Percentiles rank a stretch among this genome's conserved stretches.
Evolutionary conservation across 2,113 vertebrate species (phyloP).

Genomic region (Phalacrocorax brasilianus): DNA sequence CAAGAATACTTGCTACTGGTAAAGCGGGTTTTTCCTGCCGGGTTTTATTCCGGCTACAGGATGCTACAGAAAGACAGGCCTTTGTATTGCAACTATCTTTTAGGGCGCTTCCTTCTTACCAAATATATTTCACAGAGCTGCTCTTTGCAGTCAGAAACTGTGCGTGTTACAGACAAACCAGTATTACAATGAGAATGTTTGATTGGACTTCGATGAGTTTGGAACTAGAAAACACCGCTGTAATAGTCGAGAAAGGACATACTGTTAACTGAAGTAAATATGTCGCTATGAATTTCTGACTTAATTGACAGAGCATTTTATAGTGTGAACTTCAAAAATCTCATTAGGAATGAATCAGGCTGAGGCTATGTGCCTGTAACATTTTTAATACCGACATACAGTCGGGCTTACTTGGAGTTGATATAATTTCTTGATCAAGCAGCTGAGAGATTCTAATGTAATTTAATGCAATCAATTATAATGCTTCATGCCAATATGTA

Average conservation of each 20-base stretch:
- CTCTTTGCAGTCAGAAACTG: neutral
- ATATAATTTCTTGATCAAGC: conserved; percentile 52
- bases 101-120: neutral
- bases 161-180: neutral
- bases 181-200: conserved; percentile 53
- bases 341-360: conserved; percentile 32
- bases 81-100: neutral
- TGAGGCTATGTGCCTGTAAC: neutral
- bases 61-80: neutral
- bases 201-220: conserved; percentile 21
- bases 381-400: conserved; percentile 49
- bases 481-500: conserved; percentile 39
- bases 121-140: neutral
- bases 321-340: conserved; percentile 46
- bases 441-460: conserved; percentile 43
- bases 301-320: conserved; percentile 74
- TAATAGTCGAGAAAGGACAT: conserved; percentile 41
- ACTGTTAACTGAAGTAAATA: conserved; percentile 65
- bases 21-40: neutral
- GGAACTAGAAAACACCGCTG: conserved; percentile 13
- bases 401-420: conserved; percentile 19
- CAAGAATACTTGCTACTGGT: neutral
- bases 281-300: conserved; percentile 62
- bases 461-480: conserved; percentile 62
- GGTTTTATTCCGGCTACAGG: neutral